Evolutionary conservation across 2,888 invertebrate species (phyloP), one percentile per base, ranked within the genome.

Genomic region (Trichopria drosophilae): DNA sequence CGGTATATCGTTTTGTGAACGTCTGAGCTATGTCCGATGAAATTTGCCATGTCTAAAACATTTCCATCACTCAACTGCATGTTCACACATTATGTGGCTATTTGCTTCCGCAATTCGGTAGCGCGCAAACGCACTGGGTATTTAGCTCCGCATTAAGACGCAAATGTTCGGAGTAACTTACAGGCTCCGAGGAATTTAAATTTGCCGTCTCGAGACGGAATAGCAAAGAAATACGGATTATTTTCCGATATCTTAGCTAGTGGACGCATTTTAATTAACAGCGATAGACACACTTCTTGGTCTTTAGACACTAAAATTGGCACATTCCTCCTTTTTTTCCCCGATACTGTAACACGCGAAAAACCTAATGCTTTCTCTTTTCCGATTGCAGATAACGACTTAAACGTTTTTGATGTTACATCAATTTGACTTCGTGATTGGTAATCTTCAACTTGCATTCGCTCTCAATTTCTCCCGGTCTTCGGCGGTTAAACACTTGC

Each of bases 131-230:
- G 10, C n/a, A 20, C 19, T 12, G 37, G 37, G 10, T 37, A 10
- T 37, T 10, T 10, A 19, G 37, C 37, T n/a, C 37, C 37, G 20
- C 37, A 37, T 19, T 19, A 10, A 10, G 10, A 4, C 10, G 37
- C 10, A 37, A 37, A 37, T 15, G 3, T 19, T 37, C 37, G 10
- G n/a, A 37, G 18, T 3, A 20, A 10, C 10, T 20, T 20, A 22
- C 37, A 37, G 10, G 37, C 37, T n/a, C 28, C 12, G 12, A 28
- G 28, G 28, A 12, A 28, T 28, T 28, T 28, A n/a, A n/a, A n/a
- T 28, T 28, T 28, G n/a, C 12, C 12, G 28, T 28, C 3, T 12
- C n/a, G 2, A 28, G n/a, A 3, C n/a, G n/a, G 28, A 28, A 28
- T 28, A 12, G n/a, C 28, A 28, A 28, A 28, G 12, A 28, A 12